phyloP scores from a whole-genome alignment of 2,113 vertebrate genomes.

The Hiodon alosoides region DNA sequence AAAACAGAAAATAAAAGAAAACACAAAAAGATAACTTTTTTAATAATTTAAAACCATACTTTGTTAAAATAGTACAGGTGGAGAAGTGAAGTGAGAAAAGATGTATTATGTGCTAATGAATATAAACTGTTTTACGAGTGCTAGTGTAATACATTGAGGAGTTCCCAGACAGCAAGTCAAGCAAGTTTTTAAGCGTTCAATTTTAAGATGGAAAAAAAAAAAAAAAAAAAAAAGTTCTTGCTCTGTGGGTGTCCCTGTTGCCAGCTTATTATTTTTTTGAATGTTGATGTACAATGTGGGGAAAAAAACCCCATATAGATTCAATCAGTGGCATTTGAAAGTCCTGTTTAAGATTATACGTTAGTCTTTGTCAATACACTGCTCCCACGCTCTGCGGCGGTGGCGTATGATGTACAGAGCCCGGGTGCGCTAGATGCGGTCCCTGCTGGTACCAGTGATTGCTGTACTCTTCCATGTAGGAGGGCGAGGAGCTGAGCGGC shows the following conservation, averaged over 20 bases:
- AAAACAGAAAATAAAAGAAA: slow-evolving; percentile 49
- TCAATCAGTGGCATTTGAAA: slow-evolving; percentile 45
- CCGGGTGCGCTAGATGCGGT: slow-evolving; percentile 81
- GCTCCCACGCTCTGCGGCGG: slow-evolving; percentile 80
- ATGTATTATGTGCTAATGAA: slow-evolving; percentile 18
- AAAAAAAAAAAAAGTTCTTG: slow-evolving; percentile 11
- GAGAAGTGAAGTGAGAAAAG: slow-evolving; percentile 24
- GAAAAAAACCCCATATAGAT: slow-evolving; percentile 7
- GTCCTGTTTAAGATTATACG: slow-evolving; percentile 38
- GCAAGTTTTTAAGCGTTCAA: slow-evolving; percentile 10
- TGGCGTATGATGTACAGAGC: slow-evolving; percentile 79
- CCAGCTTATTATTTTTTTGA: slow-evolving; percentile 25
- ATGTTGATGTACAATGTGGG: neutral
- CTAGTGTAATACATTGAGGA: slow-evolving; percentile 35
- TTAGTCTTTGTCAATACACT: slow-evolving; percentile 76
- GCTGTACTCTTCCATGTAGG: slow-evolving; percentile 87
- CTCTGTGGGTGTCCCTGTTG: slow-evolving; percentile 30
- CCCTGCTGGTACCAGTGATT: slow-evolving; percentile 90
- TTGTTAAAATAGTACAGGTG: slow-evolving; percentile 61
- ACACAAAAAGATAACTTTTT: slow-evolving; percentile 51
- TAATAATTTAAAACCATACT: slow-evolving; percentile 61
- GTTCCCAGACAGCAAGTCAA: slow-evolving; percentile 3
- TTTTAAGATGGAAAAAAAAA: slow-evolving; percentile 10
- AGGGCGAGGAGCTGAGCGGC: slow-evolving; percentile 81
- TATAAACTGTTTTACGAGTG: slow-evolving; percentile 9